phyloP scores from a whole-genome alignment of 2,888 invertebrate genomes.

The Periphyllus acericola region DNA sequence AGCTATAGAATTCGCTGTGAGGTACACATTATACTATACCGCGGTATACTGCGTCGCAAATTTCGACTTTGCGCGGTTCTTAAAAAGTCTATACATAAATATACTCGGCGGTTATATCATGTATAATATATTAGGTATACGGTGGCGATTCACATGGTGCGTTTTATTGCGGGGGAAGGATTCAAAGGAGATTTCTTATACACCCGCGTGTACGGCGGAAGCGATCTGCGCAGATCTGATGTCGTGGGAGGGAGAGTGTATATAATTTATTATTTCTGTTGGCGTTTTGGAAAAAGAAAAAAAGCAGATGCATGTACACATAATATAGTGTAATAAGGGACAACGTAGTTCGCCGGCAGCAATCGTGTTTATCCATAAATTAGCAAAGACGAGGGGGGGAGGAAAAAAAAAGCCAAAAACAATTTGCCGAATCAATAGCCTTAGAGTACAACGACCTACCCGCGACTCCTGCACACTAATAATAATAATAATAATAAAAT shows the following conservation, averaged over 20 bases:
- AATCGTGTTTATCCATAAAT: constrained; percentile 47
- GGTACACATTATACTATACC: too few relatives aligned
- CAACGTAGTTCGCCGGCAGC: too few relatives aligned
- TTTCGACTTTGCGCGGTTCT: too few relatives aligned
- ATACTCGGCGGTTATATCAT: too few relatives aligned
- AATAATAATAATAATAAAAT: background rate
- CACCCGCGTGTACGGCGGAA: background rate
- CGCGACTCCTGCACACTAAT: background rate
- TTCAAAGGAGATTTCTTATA: too few relatives aligned
- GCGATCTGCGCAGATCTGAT: background rate
- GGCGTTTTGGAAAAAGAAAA: background rate
- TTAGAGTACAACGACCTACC: background rate
- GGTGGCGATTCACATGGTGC: too few relatives aligned
- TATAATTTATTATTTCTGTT: background rate
- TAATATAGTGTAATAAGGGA: background rate
- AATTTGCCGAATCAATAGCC: constrained; percentile 45
- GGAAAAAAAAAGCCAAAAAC: constrained; percentile 15
- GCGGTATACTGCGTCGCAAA: too few relatives aligned
- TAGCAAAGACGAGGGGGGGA: background rate
- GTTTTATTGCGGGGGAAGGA: too few relatives aligned
- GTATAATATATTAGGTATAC: too few relatives aligned
- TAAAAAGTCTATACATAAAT: too few relatives aligned
- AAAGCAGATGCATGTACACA: background rate
- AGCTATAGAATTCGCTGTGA: background rate
- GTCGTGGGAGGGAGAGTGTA: background rate